Base-by-base conservation (phyloP, 1,140 invertebrate species). In the Heliconius melpomene region DNA sequence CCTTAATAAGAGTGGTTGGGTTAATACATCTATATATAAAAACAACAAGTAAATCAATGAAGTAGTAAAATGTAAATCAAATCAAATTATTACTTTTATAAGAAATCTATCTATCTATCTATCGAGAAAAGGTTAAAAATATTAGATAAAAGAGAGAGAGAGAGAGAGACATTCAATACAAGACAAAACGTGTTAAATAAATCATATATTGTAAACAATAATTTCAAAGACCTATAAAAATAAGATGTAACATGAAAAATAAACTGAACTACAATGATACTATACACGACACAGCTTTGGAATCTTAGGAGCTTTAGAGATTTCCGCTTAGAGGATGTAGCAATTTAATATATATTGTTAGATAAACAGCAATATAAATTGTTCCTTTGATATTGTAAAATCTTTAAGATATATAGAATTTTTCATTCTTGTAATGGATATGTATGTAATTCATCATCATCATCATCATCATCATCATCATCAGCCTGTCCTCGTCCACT, bases 281-380 rank as follows among this genome's bases (percentile, higher is more conserved):
- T 2, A 16, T 66, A 66, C 23, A 66, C 13, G 23, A 66, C 60
- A 66, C 60, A 29, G 16, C 9, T 66, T 26, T 66, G 60, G 60
- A 66, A 66, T 66, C 60, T 66, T 66, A 66, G 26, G 26, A 66
- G 60, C 60, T 66, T 66, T 66, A 66, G 60, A 29, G 60, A 66
- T 66, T 29, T 66, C 23, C 60, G 26, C 60, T 66, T 66, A 66
- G 23, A 29, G 26, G 60, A 29, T 66, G 60, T 66, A 16, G 60
- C 60, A 66, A 66, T 66, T 66, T 66, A 66, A 66, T 66, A 66
- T 66, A 66, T 66, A 66, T 66, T 66, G 60, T 66, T 66, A 66
- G 26, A 66, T 66, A 66, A 66, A 29, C 9, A 66, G 60, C 16
- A 66, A 66, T 66, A 66, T 66, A 66, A 29, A 29, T 66, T 66